A percentile compares a stretch with the other conserved stretches of the same genome.
These are phyloP conservation scores for Patagioenas fasciata DNA, from an alignment of 2,113 vertebrate genomes.

Conservation along the genomic window DNA sequence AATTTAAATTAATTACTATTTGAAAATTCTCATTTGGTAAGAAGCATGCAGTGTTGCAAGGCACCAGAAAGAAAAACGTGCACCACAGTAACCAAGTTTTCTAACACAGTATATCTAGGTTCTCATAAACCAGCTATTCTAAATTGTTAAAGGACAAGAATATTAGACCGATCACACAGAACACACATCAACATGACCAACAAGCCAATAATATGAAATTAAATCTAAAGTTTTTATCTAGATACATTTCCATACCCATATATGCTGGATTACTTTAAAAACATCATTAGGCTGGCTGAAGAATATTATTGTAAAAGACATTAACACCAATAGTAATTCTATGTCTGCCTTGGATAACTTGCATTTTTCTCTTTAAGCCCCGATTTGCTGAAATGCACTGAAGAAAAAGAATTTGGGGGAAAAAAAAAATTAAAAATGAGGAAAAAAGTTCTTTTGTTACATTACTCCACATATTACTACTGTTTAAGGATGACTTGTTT, in stretches of 20 bases:
- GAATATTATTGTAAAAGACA: slow-evolving; percentile 9
- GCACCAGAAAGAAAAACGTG: slow-evolving; percentile 3
- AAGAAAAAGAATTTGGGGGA: neutral
- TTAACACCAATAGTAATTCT: slow-evolving; percentile 15
- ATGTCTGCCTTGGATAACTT: neutral
- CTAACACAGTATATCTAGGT: slow-evolving; percentile 12
- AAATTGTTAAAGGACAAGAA: slow-evolving; percentile 34
- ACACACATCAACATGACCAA: slow-evolving; percentile 14
- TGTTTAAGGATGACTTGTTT: slow-evolving; percentile 60
- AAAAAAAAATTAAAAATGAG: neutral
- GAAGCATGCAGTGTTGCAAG: slow-evolving; percentile 23
- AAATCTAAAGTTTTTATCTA: slow-evolving; percentile 54
- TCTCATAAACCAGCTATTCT: slow-evolving; percentile 33
- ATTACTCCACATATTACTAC: neutral
- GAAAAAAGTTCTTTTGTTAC: neutral
- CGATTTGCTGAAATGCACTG: neutral
- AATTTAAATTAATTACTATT: slow-evolving; percentile 68
- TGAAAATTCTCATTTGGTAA: slow-evolving; percentile 51
- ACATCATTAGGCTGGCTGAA: slow-evolving; percentile 34
- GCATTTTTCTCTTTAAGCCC: neutral
- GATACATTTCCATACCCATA: slow-evolving; percentile 1
- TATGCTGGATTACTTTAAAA: slow-evolving; percentile 27
- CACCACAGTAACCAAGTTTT: slow-evolving; percentile 47
- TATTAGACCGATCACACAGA: neutral
- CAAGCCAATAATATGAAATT: slow-evolving; percentile 32